A percentile compares a stretch with the other conserved stretches of the same genome.
Conservation (phyloP, 2,888 invertebrate species). For the Heliconius ethilla region DNA sequence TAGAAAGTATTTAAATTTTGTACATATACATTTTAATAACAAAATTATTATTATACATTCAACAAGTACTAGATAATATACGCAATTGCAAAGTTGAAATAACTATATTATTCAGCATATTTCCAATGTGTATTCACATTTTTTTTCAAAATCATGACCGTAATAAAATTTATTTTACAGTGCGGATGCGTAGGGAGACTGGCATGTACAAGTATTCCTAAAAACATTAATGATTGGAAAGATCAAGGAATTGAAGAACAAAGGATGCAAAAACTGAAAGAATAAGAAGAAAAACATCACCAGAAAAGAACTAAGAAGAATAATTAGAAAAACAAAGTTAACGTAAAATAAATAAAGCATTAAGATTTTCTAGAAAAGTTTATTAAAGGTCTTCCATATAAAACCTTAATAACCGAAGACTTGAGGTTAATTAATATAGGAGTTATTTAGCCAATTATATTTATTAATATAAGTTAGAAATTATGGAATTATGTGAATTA, state of each 20-base stretch:
- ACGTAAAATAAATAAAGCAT: background rate
- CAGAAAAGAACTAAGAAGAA: background rate
- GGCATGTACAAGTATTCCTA: conserved; percentile 79
- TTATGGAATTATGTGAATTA: conserved; percentile 7
- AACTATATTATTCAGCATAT: too few species aligned
- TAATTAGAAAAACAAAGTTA: background rate
- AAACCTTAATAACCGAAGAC: background rate
- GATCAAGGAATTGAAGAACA: background rate
- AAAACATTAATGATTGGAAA: conserved; percentile 15
- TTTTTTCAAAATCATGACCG: background rate
- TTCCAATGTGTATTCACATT: background rate
- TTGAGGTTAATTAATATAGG: background rate
- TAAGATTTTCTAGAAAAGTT: background rate
- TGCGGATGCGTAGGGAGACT: conserved; percentile 79
- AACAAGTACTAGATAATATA: background rate
- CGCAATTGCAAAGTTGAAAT: too few species aligned
- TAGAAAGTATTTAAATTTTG: background rate
- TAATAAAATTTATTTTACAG: conserved; percentile 60
- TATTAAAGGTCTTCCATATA: background rate
- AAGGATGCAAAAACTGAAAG: background rate
- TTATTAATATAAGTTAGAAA: conserved; percentile 25
- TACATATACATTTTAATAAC: background rate
- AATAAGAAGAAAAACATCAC: background rate
- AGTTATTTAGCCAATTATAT: conserved; percentile 34
- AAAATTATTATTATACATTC: background rate